phyloP scores from a whole-genome alignment of 2,888 invertebrate genomes.

The Rhamnusium bicolor region DNA sequence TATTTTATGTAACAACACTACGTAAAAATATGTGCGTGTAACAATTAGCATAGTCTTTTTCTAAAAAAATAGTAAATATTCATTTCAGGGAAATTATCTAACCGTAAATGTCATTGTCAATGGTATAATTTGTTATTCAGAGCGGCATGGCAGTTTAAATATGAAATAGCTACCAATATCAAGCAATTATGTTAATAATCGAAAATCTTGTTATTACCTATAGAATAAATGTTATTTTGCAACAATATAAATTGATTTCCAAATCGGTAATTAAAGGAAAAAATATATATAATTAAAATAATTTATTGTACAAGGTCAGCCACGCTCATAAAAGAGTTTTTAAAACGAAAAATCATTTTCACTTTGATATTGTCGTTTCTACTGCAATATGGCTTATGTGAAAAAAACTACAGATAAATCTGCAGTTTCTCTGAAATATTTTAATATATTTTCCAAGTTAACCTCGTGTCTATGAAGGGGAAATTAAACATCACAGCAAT shows the following conservation, averaged over 20 bases:
- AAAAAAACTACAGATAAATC: too few species aligned
- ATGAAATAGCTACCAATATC: background rate
- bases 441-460: too few species aligned
- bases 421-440: too few species aligned
- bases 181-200: background rate
- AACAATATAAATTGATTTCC: background rate
- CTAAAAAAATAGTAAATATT: too few species aligned
- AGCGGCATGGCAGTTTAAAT: background rate
- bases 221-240: background rate
- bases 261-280: background rate
- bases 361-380: too few species aligned
- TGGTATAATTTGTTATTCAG: background rate
- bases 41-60: background rate
- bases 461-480: too few species aligned
- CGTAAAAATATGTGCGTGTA: too few species aligned
- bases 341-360: too few species aligned
- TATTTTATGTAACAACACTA: background rate
- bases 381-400: too few species aligned
- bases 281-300: background rate
- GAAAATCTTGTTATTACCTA: background rate
- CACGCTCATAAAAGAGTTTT: background rate
- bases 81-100: background rate
- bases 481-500: too few species aligned
- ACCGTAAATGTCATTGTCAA: background rate
- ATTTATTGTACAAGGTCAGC: background rate